Conservation (phyloP, 2,113 vertebrate genomes). For the Manacus vitellinus region DNA sequence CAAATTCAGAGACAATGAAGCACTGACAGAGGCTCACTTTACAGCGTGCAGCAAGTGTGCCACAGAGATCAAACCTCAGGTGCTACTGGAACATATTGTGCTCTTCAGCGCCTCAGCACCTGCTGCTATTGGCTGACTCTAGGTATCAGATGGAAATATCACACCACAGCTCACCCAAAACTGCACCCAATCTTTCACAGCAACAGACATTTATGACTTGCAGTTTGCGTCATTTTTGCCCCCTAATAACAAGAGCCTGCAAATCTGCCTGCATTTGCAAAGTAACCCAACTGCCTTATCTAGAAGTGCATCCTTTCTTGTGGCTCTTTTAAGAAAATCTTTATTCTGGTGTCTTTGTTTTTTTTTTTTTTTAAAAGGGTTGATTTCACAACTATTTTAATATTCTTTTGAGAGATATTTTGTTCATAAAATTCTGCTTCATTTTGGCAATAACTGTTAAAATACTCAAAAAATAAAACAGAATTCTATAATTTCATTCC, state of each 20-base stretch:
- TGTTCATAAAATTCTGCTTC: neutral
- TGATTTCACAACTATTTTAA: neutral
- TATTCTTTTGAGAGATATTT: neutral
- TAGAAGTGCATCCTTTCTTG: neutral
- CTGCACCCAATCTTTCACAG: conserved; percentile 36
- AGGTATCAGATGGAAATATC: conserved; percentile 68
- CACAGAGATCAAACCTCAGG: conserved; percentile 51
- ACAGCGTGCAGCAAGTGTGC: neutral
- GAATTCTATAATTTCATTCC: neutral
- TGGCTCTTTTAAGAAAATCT: neutral
- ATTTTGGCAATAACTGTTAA: neutral
- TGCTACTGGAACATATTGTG: conserved; percentile 60
- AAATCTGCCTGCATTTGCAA: conserved; percentile 38
- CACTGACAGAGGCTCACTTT: neutral
- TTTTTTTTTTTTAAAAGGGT: neutral
- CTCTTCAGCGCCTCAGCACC: conserved; percentile 1
- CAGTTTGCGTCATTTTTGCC: conserved; percentile 39
- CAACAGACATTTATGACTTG: conserved; percentile 25
- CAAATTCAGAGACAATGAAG: neutral
- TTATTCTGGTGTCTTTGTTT: neutral
- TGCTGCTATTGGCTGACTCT: conserved; percentile 56
- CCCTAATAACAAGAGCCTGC: conserved; percentile 2
- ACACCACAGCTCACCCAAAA: conserved; percentile 56
- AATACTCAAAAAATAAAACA: neutral
- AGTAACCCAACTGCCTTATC: neutral